Base-by-base conservation (phyloP, 2,888 invertebrate genomes). In the Ectobius pallidus region DNA sequence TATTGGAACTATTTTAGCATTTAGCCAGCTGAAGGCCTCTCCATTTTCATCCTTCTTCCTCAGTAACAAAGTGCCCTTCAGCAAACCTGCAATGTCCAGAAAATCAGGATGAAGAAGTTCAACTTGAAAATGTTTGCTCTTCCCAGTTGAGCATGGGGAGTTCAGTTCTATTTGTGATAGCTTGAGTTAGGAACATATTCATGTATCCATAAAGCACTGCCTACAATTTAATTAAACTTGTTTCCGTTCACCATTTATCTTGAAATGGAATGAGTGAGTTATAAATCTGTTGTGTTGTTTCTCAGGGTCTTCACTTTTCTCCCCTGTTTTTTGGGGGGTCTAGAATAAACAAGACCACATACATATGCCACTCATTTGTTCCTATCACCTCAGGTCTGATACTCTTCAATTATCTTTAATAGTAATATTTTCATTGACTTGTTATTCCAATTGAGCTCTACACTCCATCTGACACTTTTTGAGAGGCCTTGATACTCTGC, bases 171-270 rank as follows among this genome's bases (percentile, higher is more conserved):
- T 62, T 62, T 27, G 7, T 34, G 25, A 32, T 27, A n/a, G 62
- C 62, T 62, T 32, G 4, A 27, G 32, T 62, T n/a, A 62, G 27
- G 30, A 61, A 61, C 1, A 61, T 62, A 32, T 62, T 61, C 20
- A 30, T 30, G 1, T 62, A 62, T 62, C 34, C 30, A 30, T 30
- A 62, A 30, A 32, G 27, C 9, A 62, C 2, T 3, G 32, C 34
- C 32, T 62, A 18, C 62, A 62, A 27, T 32, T n/a, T n/a, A n/a
- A n/a, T n/a, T n/a, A n/a, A n/a, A n/a, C 62, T 32, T 62, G 27
- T 62, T 62, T 62, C 62, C 62, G 20, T 62, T 62, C 61, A 1
- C 62, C 62, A 62, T 62, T 62, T 62, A 62, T 62, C 62, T 62
- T 62, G 62, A 32, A 62, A 62, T 62, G 30, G 14, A 61, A 61